These are phyloP conservation scores for Scophthalmus maximus DNA, from an alignment of 2,113 vertebrate species.

Conservation along the genomic window DNA sequence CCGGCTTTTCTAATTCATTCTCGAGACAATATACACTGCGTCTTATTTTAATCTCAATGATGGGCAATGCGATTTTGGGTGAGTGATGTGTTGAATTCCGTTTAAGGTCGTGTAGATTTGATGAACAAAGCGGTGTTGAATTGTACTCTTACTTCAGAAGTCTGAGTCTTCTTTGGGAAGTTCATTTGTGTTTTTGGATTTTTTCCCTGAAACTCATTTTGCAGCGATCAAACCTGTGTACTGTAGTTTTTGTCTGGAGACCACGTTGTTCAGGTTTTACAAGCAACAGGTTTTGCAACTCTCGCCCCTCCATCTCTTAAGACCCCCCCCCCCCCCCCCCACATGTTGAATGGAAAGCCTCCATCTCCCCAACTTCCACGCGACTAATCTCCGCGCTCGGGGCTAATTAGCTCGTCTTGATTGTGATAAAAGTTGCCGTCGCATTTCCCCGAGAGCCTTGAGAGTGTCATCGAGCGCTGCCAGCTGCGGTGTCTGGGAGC, in stretches of 20 bases:
- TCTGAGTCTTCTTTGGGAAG: no score
- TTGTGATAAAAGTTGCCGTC: slow-evolving; percentile 71
- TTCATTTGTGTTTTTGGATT: no score
- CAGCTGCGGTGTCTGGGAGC: slow-evolving; percentile 61
- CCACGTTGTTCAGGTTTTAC: no score
- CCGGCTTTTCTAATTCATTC: neutral
- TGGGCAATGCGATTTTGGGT: no score
- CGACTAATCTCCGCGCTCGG: slow-evolving; percentile 65
- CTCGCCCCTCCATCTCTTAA: slow-evolving; percentile 3
- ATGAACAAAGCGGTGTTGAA: no score
- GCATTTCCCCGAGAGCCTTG: slow-evolving; percentile 64
- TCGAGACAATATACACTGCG: neutral
- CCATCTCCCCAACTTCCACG: slow-evolving; percentile 43
- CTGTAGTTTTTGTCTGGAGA: no score
- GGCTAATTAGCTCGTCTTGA: slow-evolving; percentile 79
- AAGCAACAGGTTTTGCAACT: neutral
- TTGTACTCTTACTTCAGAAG: no score
- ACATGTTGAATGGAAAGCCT: slow-evolving; percentile 5
- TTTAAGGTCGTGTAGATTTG: no score
- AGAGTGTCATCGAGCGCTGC: slow-evolving; percentile 49
- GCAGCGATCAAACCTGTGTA: no score
- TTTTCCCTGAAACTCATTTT: no score
- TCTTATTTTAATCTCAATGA: slow-evolving; percentile 7
- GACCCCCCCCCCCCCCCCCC: no score
- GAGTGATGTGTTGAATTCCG: no score